Evolutionary conservation across 2,888 invertebrate species (phyloP), one percentile per base, ranked within the genome.

Genomic region (Chalcosyrphus nemorum): DNA sequence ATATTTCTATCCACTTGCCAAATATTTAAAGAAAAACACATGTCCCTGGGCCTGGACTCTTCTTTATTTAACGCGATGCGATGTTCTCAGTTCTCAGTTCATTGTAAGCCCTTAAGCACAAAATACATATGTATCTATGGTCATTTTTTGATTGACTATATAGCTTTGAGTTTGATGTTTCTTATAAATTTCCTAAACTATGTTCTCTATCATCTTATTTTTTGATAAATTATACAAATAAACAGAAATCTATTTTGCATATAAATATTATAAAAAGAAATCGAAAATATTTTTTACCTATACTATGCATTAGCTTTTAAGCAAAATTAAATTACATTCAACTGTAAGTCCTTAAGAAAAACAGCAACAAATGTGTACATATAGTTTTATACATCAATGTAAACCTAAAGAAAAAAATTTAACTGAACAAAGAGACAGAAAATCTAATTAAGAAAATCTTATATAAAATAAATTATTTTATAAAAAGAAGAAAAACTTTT

Each of bases 391-490:
- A 84, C 78, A 77, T 68, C 56, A 57, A 70, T 75, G 63, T 63
- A 35, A 78, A 71, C 57, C 11, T 50, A 61, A 21, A 63, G 32
- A 7, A 29, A 59, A 3, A 68, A 71, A n/a, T n/a, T n/a, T n/a
- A n/a, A 59, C 27, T 35, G 15, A 77, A 70, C 38, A 47, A 75
- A 78, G 41, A 74, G 41, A 56, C 38, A 57, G 47, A 56, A 47
- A 65, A 41, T 4, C 24, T 57, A 17, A 65, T 21, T 56, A 32
- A 76, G 47, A 71, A 57, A 77, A 66, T 77, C 76, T 77, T 63
- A 66, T 63, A 66, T 50, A 65, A 82, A 81, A 84, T 84, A 78
- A 84, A 84, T 84, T 78, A 84, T 84, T 84, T 84, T 84, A 70
- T 84, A 78, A 78, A 74, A 70, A 50, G 19, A 77, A 32, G 9